A percentile compares a stretch with the other conserved stretches of the same genome.
phyloP scores from a whole-genome alignment of 92 coral and sea anemone species.

The Phenganax subtilis region DNA sequence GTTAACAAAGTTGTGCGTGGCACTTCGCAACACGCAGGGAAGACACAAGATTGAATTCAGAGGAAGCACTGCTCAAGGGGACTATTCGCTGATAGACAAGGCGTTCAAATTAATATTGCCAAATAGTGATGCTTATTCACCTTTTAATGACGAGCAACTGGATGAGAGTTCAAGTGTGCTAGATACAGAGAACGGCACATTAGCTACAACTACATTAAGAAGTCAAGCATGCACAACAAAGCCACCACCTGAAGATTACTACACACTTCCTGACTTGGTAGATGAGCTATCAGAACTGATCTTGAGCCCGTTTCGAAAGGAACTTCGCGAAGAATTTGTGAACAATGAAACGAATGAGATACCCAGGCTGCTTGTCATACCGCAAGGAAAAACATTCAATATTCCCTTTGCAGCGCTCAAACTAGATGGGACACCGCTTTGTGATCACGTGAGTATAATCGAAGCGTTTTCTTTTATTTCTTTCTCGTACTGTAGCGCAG shows the following conservation, averaged over 20 bases:
- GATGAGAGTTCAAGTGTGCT: too few species aligned
- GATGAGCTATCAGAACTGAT: not conserved
- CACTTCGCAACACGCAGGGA: too few species aligned
- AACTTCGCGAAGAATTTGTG: not conserved
- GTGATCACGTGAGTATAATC: not conserved
- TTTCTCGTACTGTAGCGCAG: not conserved
- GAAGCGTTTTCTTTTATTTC: conserved; percentile 14
- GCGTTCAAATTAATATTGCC: not conserved
- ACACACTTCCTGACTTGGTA: not conserved
- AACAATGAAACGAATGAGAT: not conserved
- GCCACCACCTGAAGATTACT: not conserved
- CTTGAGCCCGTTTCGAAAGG: conserved; percentile 4
- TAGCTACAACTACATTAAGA: not conserved
- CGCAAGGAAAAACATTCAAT: conserved; percentile 14
- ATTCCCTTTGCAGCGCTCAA: conserved; percentile 6
- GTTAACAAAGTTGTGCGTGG: too few species aligned
- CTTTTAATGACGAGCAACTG: too few species aligned
- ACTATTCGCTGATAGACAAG: not conserved
- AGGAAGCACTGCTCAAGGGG: too few species aligned
- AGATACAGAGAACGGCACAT: too few species aligned
- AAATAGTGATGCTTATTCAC: too few species aligned
- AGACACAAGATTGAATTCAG: too few species aligned
- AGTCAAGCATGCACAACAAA: not conserved
- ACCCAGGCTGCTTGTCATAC: not conserved
- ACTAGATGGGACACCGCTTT: not conserved